Evolutionary conservation across 1,140 invertebrate genomes (phyloP).

Genomic region (Helicorthomorpha holstii): DNA sequence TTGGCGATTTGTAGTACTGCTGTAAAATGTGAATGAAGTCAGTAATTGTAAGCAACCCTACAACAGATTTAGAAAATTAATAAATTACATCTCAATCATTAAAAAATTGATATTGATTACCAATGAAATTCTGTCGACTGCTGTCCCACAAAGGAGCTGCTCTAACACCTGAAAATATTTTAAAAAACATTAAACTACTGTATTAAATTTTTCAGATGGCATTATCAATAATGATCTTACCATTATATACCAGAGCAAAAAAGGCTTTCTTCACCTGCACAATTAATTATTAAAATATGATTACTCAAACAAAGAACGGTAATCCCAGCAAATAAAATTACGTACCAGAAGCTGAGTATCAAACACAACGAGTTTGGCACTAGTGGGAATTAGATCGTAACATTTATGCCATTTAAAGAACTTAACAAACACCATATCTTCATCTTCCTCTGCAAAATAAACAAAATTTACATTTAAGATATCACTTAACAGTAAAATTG

Average conservation of each 20-base stretch:
- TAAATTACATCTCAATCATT: neutral
- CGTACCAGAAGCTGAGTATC: constrained; percentile 87
- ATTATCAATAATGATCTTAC: constrained; percentile 33
- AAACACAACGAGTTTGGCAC: constrained; percentile 96
- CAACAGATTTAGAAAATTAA: constrained; percentile 2
- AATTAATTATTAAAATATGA: neutral
- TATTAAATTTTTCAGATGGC: constrained; percentile 3
- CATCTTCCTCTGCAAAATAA: constrained; percentile 76
- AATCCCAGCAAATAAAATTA: constrained; percentile 1
- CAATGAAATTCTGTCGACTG: constrained; percentile 64
- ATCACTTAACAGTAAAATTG: too few relatives aligned
- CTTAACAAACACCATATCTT: constrained; percentile 90
- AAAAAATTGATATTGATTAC: constrained; percentile 6
- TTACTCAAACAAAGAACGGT: neutral
- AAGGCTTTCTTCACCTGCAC: constrained; percentile 83
- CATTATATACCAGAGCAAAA: constrained; percentile 96
- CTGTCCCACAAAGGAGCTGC: constrained; percentile 97
- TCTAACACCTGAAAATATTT: constrained; percentile 50
- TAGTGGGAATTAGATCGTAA: constrained; percentile 97
- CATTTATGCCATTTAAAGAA: constrained; percentile 99
- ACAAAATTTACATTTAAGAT: constrained; percentile 6
- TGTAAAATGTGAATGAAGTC: constrained; percentile 98
- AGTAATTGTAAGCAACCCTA: constrained; percentile 97
- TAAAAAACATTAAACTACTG: constrained; percentile 1
- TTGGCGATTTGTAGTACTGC: constrained; percentile 80